Percentiles rank a stretch among this genome's conserved stretches.
Evolutionary conservation across 2,888 invertebrate genomes (phyloP).

Genomic region (Cybosia mesomella): DNA sequence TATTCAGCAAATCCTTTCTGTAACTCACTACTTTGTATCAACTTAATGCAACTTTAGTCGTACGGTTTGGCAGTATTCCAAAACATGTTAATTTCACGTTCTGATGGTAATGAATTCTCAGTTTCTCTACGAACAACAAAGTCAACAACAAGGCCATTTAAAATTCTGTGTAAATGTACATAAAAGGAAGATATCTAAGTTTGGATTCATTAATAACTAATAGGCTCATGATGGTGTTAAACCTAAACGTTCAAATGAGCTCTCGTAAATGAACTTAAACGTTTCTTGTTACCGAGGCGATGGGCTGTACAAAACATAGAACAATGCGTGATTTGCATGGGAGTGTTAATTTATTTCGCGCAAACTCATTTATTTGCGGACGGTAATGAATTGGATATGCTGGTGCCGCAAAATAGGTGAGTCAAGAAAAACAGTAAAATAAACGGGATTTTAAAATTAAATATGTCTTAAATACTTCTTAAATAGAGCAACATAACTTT

Average conservation of each 20-base stretch:
- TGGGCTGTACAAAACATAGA: constrained; percentile 30
- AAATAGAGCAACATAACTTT: background rate
- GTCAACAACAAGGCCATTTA: constrained; percentile 23
- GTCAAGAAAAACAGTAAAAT: background rate
- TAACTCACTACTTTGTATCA: constrained; percentile 20
- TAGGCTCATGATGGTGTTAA: constrained; percentile 9
- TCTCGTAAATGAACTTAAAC: constrained; percentile 22
- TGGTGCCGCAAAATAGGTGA: constrained; percentile 13
- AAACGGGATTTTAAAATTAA: background rate
- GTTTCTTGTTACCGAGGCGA: constrained; percentile 21
- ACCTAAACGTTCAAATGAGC: constrained; percentile 19
- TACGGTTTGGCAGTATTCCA: constrained; percentile 43
- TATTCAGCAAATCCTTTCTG: constrained; percentile 38
- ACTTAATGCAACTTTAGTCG: constrained; percentile 14
- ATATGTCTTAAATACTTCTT: background rate
- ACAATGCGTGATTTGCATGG: constrained; percentile 58
- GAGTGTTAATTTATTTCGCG: constrained; percentile 50
- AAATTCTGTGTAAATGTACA: constrained; percentile 12
- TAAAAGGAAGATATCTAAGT: constrained; percentile 11
- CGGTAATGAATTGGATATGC: constrained; percentile 28
- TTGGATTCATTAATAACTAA: constrained; percentile 13
- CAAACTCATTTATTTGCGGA: constrained; percentile 33
- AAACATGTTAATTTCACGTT: constrained; percentile 30
- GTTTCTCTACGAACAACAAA: constrained; percentile 38
- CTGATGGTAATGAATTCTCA: constrained; percentile 47